Base-by-base conservation (phyloP, 2,888 invertebrate species). In the Ectemnius lituratus region DNA sequence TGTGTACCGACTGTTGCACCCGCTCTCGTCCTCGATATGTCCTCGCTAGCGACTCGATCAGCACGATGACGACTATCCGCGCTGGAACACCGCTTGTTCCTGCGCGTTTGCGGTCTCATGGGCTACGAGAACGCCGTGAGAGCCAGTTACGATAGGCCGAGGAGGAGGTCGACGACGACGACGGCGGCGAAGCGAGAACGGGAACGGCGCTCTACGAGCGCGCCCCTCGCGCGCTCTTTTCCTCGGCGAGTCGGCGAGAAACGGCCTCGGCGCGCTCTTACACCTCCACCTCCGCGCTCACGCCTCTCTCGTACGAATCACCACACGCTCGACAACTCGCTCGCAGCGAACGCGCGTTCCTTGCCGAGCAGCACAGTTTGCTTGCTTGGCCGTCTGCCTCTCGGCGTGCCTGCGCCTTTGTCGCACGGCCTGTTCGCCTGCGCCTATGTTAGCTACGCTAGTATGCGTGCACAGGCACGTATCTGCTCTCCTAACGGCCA, bases 51-150 rank as follows among this genome's bases (percentile, higher is more conserved):
- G 28, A 37, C 8, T 11, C 37, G 37, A 11, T 8, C 37, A 23
- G 59, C 62, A 60, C 65, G 45, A 71, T 67, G 46, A 73, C 27
- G 37, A 37, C 8, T 11, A 11, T 68, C 59, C 20, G 66, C 68
- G 77, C 69, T 76, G 63, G 52, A 73, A 63, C 73, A 61, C 66
- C 66, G 67, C 49, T 57, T n/a, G 72, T 56, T 47, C 37, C 8
- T 37, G 47, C 45, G 58, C 75, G 79, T 64, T 70, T 72, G 70
- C 68, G 68, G 60, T 76, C 73, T 80, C 80, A 81, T 82, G 79
- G 76, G 79, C 80, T 61, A 65, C 62, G 56, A 63, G 28, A 58
- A 8, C 59, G 68, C 57, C 69, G 23, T 23, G 23, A 23, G 66
- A 61, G 14, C n/a, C 52, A 52, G 37, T 37, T 8, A 37, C 37